Base-by-base conservation (phyloP, 1,140 invertebrate genomes). In the Leptinotarsa defecta region DNA sequence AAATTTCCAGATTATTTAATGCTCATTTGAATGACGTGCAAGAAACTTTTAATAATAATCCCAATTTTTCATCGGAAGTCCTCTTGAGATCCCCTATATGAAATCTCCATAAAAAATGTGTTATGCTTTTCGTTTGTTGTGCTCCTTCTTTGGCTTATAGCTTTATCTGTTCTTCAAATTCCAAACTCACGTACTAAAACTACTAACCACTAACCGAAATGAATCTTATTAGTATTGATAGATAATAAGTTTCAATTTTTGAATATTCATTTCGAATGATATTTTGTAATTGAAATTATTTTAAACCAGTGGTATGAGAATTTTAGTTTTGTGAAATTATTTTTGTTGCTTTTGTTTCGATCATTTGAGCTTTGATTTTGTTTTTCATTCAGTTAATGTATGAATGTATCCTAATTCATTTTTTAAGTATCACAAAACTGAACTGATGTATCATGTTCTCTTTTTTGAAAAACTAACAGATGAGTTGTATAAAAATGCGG, bases 1-100 rank as follows among this genome's bases (percentile, higher is more conserved):
- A 19, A 57, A 57, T 57, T 57, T 57, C 49, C 49, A 24, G 4
- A 71, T 24, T 71, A n/a, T 71, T 49, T 65, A 57, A 13, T 20
- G 48, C 49, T 19, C 22, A 63, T 73, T 48, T 48, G 8, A 15
- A 67, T 34, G 20, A 24, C 20, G 4, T 15, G 27, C 20, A 13
- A 17, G 64, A 15, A 34, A 20, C 27, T 24, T 15, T 11, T 22
- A 34, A 67, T 6, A 34, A 11, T 67, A 34, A 17, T 67, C 27
- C 8, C 15, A 34, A 20, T 24, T 22, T 34, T 24, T 17, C 13
- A 6, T 24, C 17, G 13, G 27, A 67, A 34, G 27, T 67, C 22
- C 22, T 67, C 3, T 24, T 22, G 22, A 19, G 20, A 19, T 63
- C n/a, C n/a, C 8, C n/a, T 11, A 19, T 11, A 19, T 63, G n/a